Evolutionary conservation across 2,888 invertebrate species (phyloP), one percentile per base, ranked within the genome.

Genomic region (Ptychoptera albimana): DNA sequence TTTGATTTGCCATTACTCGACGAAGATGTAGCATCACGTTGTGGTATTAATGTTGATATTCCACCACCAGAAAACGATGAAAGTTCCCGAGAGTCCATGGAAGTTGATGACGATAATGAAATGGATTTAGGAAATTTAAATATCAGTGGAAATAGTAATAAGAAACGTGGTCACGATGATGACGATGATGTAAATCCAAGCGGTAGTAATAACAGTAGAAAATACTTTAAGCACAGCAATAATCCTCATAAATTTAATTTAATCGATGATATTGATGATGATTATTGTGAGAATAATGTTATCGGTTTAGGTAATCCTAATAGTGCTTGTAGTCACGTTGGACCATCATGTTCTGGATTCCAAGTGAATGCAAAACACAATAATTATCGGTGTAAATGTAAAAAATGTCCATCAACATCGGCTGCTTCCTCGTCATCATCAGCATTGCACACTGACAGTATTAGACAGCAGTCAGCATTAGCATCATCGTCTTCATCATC

Each of bases 61-160:
- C 29, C 16, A 14, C 46, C 46, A 2, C 48, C 48, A 12, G 49
- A 50, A 15, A 51, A 50, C 40, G 51, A 51, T 44, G 51, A 51
- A 30, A 51, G 48, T 37, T 50, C 50, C 12, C 44, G 50, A 2
- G 51, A 51, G 34, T 50, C 50, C 16, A 50, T 51, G 51, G 50
- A 50, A 10, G 48, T 46, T 16, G 50, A 49, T 35, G 49, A 50
- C 38, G 46, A 45, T 37, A 48, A 48, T 40, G 47, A 32, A 11
- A 30, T 46, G 6, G 45, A 45, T 10, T 36, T 46, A 6, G 46
- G 43, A 23, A 44, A 46, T 37, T 42, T 46, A 15, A 38, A 44
- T 44, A 44, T 49, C 12, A 36, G 42, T 32, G 45, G 43, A 39
- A 46, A 23, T 23, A 23, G 23, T 23, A 23, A 23, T 23, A 23